Conservation (phyloP, 2,888 invertebrate genomes). For the Thelaira solivaga region DNA sequence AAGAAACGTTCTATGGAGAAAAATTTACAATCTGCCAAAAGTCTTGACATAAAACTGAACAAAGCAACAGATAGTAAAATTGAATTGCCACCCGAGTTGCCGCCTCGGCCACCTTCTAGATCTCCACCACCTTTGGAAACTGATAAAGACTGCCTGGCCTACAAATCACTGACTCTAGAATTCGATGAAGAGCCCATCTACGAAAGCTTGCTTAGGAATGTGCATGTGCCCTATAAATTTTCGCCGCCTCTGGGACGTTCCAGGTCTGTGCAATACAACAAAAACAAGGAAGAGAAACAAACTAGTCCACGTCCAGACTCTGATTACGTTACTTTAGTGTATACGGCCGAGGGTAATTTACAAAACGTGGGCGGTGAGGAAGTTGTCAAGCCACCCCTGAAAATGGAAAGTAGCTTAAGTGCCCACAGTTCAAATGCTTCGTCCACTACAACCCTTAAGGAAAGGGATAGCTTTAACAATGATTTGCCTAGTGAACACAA, state of each 20-base stretch:
- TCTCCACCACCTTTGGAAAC: slow-evolving; percentile 74
- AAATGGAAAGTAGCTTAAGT: slow-evolving; percentile 6
- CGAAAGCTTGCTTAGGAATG: slow-evolving; percentile 75
- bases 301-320: slow-evolving; percentile 73
- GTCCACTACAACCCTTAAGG: slow-evolving; percentile 68
- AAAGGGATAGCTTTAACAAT: slow-evolving; percentile 66
- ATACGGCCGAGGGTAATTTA: slow-evolving; percentile 72
- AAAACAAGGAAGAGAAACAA: slow-evolving; percentile 67
- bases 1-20: slow-evolving; percentile 75
- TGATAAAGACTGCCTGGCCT: slow-evolving; percentile 63
- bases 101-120: slow-evolving; percentile 75
- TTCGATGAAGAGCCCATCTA: slow-evolving; percentile 74
- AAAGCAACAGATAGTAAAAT: neutral
- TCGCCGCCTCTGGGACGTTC: slow-evolving; percentile 75
- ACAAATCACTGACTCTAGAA: slow-evolving; percentile 33
- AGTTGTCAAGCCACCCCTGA: slow-evolving; percentile 34
- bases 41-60: slow-evolving; percentile 56
- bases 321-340: slow-evolving; percentile 76
- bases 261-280: slow-evolving; percentile 72
- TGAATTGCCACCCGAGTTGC: slow-evolving; percentile 64
- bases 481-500: slow-evolving; percentile 21
- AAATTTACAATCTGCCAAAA: slow-evolving; percentile 58
- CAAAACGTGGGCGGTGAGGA: slow-evolving; percentile 72
- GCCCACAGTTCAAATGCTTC: slow-evolving; percentile 58
- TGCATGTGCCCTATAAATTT: slow-evolving; percentile 77